Evolutionary conservation across 1,140 invertebrate genomes (phyloP), one percentile per base, ranked within the genome.

Genomic region (Drosophila ogumai): DNA sequence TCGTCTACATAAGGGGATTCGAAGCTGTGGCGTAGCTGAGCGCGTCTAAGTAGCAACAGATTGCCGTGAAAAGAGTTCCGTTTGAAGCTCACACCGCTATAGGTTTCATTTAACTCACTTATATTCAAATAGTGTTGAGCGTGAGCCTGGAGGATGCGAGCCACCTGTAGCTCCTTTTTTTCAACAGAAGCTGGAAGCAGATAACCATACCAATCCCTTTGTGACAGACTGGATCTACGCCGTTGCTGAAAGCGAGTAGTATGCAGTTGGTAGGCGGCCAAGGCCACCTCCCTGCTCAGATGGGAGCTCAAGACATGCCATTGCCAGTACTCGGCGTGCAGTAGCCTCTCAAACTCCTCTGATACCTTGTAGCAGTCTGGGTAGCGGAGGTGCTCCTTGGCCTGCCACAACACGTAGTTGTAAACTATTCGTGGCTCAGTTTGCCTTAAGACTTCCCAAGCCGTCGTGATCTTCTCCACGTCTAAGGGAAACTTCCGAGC

Each of bases 321-420:
- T 19, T 91, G 80, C 91, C 91, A 92, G 28, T 92, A 92, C 32
- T 92, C 91, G 0, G 77, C 40, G 13, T 87, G 75, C 4, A 92
- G 41, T 10, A 92, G 13, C 5, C 75, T 55, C 56, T 92, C 91
- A 15, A 91, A 92, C 46, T 92, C 91, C 32, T 72, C 34, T 0
- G 84, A 59, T 41, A 92, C 8, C 4, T 50, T 38, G 31, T 59
- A 92, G 46, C 91, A 92, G 32, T 92, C 91, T 13, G 76, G 52
- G 5, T 79, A 79, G 3, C 40, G 34, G 0, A 92, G 58, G 0
- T 61, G 43, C 32, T 79, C 64, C 25, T 68, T 77, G 3, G 66
- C 75, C 44, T 81, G 91, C 91, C 91, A 92, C 46, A 92, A 7
- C 31, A 92, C 60, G 44, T 86, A 92, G 34, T 92, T 92, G 44